Percentiles rank a stretch among this genome's conserved stretches.
Evolutionary conservation across 1,140 invertebrate genomes (phyloP).

Genomic region (Ostrea edulis): DNA sequence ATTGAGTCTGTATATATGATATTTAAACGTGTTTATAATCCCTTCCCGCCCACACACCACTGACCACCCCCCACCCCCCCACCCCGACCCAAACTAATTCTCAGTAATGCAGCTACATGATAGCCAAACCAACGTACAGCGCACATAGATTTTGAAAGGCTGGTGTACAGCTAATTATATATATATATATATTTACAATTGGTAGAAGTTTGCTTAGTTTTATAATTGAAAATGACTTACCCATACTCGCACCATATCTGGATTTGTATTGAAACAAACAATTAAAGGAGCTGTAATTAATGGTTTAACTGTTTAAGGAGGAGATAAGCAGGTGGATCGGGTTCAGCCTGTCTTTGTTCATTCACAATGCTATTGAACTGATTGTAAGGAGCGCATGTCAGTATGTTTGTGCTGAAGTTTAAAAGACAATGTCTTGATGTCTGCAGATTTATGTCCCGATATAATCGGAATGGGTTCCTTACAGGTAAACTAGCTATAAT

Average conservation of each 20-base stretch:
- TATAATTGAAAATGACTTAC: background rate
- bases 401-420: background rate
- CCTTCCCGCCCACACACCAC: no score
- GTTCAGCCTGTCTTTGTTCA: background rate
- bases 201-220: background rate
- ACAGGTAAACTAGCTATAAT: background rate
- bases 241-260: constrained; percentile 30
- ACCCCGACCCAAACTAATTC: no score
- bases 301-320: constrained; percentile 9
- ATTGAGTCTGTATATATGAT: no score
- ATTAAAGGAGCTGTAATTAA: background rate
- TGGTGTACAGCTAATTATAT: no score
- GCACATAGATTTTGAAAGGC: no score
- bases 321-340: constrained; percentile 14
- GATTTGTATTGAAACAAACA: constrained; percentile 10
- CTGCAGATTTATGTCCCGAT: constrained; percentile 1
- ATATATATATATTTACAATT: no score
- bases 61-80: no score
- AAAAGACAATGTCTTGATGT: constrained; percentile 18
- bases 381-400: background rate
- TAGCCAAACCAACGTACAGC: no score
- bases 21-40: no score
- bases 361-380: background rate
- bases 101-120: no score
- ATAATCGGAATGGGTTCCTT: background rate